Evolutionary conservation across 2,113 vertebrate species (phyloP), one percentile per base, ranked within the genome.

Genomic region (Prietella phreatophila): DNA sequence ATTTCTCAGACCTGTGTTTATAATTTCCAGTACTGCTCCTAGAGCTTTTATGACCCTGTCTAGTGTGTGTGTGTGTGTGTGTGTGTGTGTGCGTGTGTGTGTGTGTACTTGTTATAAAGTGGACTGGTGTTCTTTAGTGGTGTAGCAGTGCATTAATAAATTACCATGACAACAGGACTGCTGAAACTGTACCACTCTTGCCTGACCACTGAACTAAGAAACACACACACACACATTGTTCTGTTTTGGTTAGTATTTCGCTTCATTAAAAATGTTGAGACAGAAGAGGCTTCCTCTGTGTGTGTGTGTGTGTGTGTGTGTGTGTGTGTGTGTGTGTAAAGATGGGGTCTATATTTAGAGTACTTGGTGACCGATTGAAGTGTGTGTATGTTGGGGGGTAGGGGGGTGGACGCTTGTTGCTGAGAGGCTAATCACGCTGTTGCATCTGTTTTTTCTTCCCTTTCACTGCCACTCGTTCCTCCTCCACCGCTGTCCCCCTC

Each of bases 161-260:
- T 90, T 79, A 88, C 89, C 89, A 90, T 86, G 89, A 90, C 89
- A 88, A 90, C 89, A 58, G 50, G 47, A 82, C 86, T 85, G 67
- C 19, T 27, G 56, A 88, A 73, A 83, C 56, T 19, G 15, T 50
- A 33, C 75, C n/a, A 14, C 47, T 67, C 65, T 60, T 55, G 53
- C 73, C 39, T 75, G 58, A 85, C 71, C 56, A 82, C 65, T 85
- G 53, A 85, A 90, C 65, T 67, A 82, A 56, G 39, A 81, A 50
- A 80, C 42, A 65, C 60, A 86, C 71, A 71, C 14, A 25, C 79
- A 84, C 84, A 88, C 80, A 82, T 13, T 10, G 4, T 83, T 15
- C 15, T 50, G 30, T 4, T 55, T 33, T 80, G 42, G 65, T 20
- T 78, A 61, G 71, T 47, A 13, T 50, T 73, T 84, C 71, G 63